Evolutionary conservation across 1,140 invertebrate genomes (phyloP).

Genomic region (Ceratoteleas bidentatus): DNA sequence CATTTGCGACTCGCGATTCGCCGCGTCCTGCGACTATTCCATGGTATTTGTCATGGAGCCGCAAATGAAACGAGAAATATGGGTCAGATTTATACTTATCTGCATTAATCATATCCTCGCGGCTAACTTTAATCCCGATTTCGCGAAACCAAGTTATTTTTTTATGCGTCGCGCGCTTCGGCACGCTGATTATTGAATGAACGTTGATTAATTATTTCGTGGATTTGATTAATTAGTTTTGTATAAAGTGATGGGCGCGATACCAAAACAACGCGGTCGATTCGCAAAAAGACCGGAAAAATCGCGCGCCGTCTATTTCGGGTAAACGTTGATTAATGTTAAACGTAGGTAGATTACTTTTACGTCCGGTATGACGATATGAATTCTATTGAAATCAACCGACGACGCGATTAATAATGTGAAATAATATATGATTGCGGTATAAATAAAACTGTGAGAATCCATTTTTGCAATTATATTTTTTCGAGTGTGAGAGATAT

Average conservation of each 20-base stretch:
- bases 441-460: too few species aligned
- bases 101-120: slow-evolving; percentile 17
- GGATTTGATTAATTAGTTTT: background rate
- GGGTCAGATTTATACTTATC: slow-evolving; percentile 23
- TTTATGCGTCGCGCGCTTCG: background rate
- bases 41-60: background rate
- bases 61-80: slow-evolving; percentile 25
- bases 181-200: background rate
- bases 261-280: too few species aligned
- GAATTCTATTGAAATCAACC: background rate
- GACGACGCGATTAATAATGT: background rate
- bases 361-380: too few species aligned
- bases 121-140: slow-evolving; percentile 2
- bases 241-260: background rate
- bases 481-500: too few species aligned
- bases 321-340: too few species aligned
- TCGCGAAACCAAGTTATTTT: background rate
- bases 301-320: too few species aligned
- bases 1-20: slow-evolving; percentile 12
- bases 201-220: background rate
- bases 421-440: too few species aligned
- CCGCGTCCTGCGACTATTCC: slow-evolving; percentile 6
- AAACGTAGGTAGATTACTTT: too few species aligned
- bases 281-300: too few species aligned
- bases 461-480: too few species aligned